phyloP scores from a whole-genome alignment of 2,888 invertebrate genomes.

The Rapana venosa region DNA sequence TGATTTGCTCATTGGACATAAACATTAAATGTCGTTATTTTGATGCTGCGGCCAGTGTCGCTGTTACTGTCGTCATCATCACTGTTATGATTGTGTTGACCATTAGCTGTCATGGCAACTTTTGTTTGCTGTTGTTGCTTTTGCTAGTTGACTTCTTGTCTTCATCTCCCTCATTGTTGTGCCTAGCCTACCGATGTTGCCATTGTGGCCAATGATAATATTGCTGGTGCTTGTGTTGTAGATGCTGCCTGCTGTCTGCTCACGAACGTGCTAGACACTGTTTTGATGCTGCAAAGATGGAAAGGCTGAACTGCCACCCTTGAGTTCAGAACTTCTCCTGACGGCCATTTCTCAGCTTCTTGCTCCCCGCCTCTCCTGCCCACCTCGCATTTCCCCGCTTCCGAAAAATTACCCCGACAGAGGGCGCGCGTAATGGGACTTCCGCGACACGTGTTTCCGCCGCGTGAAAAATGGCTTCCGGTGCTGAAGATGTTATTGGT shows the following conservation, averaged over 20 bases:
- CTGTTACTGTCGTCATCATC: not conserved
- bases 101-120: not conserved
- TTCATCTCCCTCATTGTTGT: no score
- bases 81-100: not conserved
- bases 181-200: not conserved
- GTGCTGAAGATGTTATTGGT: constrained; percentile 44
- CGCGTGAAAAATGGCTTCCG: constrained; percentile 45
- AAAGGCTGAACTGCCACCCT: not conserved
- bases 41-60: not conserved
- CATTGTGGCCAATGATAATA: not conserved
- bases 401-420: constrained; percentile 44
- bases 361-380: not conserved
- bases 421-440: constrained; percentile 46
- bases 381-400: constrained; percentile 42
- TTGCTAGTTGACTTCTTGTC: no score
- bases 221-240: no score
- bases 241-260: no score
- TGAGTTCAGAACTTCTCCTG: not conserved
- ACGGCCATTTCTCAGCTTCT: constrained; percentile 18
- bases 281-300: no score
- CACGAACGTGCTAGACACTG: no score
- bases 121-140: no score
- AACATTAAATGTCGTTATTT: not conserved
- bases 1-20: no score
- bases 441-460: constrained; percentile 47